Evolutionary conservation across 2,797 vertebrate species (phyloP), one percentile per base, ranked within the genome.

Genomic region (Phrynocephalus forsythii): DNA sequence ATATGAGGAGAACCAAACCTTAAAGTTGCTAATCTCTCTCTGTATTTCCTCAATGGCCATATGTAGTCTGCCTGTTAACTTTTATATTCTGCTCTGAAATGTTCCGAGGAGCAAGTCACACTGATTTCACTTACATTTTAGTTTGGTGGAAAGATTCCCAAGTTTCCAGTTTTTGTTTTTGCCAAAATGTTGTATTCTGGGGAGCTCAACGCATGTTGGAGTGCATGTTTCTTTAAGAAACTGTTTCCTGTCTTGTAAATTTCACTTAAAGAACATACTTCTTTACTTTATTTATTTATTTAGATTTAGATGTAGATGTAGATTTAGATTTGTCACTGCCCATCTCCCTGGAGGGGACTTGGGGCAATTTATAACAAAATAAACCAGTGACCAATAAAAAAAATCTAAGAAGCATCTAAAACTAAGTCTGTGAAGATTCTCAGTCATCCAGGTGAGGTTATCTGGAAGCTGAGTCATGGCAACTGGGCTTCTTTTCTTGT

Each of bases 141-240:
- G 3, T n/a, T 66, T 77, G 30, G 24, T 24, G 28, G 60, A 44
- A 44, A 15, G 13, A 26, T 78, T 24, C 11, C 66, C 78, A 78
- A 44, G 26, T 30, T 85, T 83, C 76, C 71, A 68, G 63, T 76
- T 84, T 26, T 79, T 52, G 10, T 76, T 1, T 52, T 24, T 79
- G 44, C 63, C 48, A 38, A 66, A 26, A 7, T 88, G 30, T 90
- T 73, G 73, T 28, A 66, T 68, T 79, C 6, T 20, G 72, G 81
- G 67, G 24, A 89, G 86, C 80, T 91, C 81, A 84, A 73, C 50
- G n/a, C 0, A 0, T 56, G 5, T 88, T 77, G 15, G 84, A n/a
- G 63, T 88, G 88, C 90, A 85, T 86, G 78, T 11, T 82, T 88
- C 0, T 77, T 84, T 92, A 6, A 30, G 11, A 33, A 66, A 33